phyloP scores from a whole-genome alignment of 1,140 invertebrate genomes.

The Periplaneta americana region DNA sequence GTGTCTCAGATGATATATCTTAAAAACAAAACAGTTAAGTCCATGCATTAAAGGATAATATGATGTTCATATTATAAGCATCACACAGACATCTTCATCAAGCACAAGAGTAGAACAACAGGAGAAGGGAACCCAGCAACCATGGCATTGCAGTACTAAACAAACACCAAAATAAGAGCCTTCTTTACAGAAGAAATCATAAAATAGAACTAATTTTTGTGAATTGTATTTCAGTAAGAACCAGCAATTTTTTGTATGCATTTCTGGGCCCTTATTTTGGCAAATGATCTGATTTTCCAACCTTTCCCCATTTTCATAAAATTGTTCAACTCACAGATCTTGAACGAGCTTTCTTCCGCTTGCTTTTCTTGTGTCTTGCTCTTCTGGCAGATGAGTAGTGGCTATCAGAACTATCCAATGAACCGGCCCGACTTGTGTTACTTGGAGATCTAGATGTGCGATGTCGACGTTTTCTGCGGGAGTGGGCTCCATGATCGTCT shows the following conservation, averaged over 20 bases:
- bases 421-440: background rate
- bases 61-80: background rate
- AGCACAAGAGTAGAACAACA: background rate
- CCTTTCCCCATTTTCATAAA: background rate
- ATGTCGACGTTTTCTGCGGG: background rate
- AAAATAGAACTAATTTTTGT: background rate
- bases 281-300: background rate
- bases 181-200: too few relatives aligned
- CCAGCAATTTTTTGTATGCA: background rate
- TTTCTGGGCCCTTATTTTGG: background rate
- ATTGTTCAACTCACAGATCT: conserved; percentile 4
- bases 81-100: background rate
- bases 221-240: background rate
- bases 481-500: background rate
- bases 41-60: background rate
- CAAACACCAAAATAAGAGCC: background rate
- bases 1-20: too few relatives aligned
- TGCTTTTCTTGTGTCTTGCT: background rate
- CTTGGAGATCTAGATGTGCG: background rate
- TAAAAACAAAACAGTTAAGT: background rate
- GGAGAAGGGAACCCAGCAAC: background rate
- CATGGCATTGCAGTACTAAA: background rate
- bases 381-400: background rate
- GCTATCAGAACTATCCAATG: background rate
- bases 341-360: background rate